Evolutionary conservation across 2,113 vertebrate genomes (phyloP).

Genomic region (Lates calcarifer): DNA sequence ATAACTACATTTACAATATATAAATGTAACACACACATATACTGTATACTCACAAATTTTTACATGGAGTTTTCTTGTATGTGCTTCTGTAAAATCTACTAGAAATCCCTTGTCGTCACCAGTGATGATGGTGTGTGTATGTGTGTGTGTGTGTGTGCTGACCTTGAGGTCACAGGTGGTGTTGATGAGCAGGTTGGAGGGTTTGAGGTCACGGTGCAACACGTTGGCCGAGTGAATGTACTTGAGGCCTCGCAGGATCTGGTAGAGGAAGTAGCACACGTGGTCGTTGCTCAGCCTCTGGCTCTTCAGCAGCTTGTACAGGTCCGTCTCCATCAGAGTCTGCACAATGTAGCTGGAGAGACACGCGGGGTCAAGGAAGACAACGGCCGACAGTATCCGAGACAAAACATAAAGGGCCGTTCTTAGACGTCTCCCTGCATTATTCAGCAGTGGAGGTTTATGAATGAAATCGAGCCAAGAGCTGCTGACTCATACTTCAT

Average conservation of each 20-base stretch:
- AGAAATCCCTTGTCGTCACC: neutral
- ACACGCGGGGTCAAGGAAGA: constrained; percentile 74
- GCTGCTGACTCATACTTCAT: neutral
- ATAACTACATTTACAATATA: neutral
- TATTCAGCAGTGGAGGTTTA: neutral
- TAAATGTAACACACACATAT: neutral
- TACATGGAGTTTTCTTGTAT: neutral
- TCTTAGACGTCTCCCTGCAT: neutral
- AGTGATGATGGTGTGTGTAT: no score
- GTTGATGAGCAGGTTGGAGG: constrained; percentile 94
- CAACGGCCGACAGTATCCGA: neutral
- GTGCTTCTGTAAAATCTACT: neutral
- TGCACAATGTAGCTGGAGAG: constrained; percentile 90
- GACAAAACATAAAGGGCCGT: neutral
- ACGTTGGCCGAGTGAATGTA: constrained; percentile 94
- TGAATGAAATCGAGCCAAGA: neutral
- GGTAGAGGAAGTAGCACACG: constrained; percentile 93
- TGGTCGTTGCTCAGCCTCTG: constrained; percentile 94
- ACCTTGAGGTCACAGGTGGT: constrained; percentile 95
- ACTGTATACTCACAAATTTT: no score
- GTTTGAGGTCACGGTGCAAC: constrained; percentile 92
- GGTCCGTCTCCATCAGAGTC: constrained; percentile 93
- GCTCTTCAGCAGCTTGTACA: constrained; percentile 92
- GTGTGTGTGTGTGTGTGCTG: constrained; percentile 6
- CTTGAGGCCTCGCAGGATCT: constrained; percentile 92